Conservation (phyloP, 2,888 invertebrate species). For the Tachina lurida region DNA sequence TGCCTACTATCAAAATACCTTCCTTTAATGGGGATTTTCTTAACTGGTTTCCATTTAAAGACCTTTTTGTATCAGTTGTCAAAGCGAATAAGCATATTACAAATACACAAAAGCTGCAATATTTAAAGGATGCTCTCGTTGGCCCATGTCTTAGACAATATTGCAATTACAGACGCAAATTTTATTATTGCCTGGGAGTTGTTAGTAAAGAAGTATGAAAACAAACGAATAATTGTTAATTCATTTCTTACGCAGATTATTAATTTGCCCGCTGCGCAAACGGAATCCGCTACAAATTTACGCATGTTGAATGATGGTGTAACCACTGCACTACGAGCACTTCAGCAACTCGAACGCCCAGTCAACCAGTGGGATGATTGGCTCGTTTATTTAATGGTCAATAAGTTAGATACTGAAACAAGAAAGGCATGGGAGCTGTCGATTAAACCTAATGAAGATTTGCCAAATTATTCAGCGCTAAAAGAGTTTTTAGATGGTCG, state of each 20-base stretch:
- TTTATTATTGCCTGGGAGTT: background rate
- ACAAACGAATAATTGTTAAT: too few relatives aligned
- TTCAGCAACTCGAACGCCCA: too few relatives aligned
- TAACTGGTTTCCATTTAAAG: too few relatives aligned
- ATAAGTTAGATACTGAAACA: constrained; percentile 8
- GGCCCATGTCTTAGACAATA: background rate
- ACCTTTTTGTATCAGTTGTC: too few relatives aligned
- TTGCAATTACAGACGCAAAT: background rate
- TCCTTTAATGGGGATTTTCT: too few relatives aligned
- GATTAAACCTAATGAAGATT: background rate
- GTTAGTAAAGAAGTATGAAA: too few relatives aligned
- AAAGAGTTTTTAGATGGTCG: constrained; percentile 9
- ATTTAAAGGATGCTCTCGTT: too few relatives aligned
- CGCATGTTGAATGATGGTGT: constrained; percentile 3
- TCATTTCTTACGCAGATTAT: too few relatives aligned
- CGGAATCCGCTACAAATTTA: background rate
- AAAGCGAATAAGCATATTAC: too few relatives aligned
- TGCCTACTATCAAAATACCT: too few relatives aligned
- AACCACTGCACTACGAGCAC: background rate
- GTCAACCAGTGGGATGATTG: background rate
- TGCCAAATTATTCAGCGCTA: background rate
- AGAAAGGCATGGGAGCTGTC: background rate
- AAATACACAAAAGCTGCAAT: too few relatives aligned
- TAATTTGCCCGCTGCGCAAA: too few relatives aligned
- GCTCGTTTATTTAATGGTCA: constrained; percentile 4